Conservation (phyloP, 92 coral and sea anemone species). For the Actinernus sp. region DNA sequence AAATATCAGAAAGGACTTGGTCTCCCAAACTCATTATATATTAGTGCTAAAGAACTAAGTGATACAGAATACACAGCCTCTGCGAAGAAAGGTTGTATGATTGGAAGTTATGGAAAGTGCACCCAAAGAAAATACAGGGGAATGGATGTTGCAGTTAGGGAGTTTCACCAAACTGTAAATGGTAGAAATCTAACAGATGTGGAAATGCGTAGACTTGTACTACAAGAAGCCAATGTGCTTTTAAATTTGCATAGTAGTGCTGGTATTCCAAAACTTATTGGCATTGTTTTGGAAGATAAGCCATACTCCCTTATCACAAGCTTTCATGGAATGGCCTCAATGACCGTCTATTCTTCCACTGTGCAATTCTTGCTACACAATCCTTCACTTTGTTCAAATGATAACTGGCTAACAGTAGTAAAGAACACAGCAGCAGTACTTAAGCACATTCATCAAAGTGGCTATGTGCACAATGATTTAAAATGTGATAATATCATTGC, state of each 20-base stretch:
- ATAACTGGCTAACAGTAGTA: background rate
- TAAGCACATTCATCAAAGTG: background rate
- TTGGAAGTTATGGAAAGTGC: constrained; percentile 1
- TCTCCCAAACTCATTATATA: constrained; percentile 1
- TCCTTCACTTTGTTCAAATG: background rate
- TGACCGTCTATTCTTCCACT: background rate
- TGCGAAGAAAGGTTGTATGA: background rate
- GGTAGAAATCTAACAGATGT: background rate
- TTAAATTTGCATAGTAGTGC: background rate
- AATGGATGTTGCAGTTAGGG: background rate
- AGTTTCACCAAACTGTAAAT: background rate
- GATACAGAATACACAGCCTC: background rate
- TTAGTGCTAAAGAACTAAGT: background rate
- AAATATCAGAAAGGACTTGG: background rate
- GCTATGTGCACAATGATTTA: constrained; percentile 1
- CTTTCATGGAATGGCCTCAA: background rate
- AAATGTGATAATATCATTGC: background rate
- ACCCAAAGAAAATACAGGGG: background rate
- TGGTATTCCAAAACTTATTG: constrained; percentile 1
- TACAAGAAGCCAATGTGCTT: background rate
- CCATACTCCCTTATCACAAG: constrained; percentile 1
- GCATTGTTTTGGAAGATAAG: background rate
- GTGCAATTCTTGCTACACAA: background rate
- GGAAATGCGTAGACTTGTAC: background rate
- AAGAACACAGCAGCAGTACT: background rate